These are phyloP conservation scores for Tipula vernalis DNA, from an alignment of 2,888 invertebrate species.

Conservation along the genomic window DNA sequence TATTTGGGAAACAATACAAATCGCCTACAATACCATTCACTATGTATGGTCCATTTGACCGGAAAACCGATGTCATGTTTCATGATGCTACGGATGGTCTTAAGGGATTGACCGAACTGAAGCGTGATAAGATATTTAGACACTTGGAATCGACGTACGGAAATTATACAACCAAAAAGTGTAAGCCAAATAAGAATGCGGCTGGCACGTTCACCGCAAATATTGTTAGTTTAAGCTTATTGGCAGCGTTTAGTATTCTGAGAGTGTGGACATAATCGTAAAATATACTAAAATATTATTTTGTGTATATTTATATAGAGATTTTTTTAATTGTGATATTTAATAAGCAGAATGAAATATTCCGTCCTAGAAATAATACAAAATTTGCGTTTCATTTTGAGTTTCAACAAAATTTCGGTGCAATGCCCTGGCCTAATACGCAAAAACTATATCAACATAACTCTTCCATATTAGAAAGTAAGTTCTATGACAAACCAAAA, in stretches of 20 bases:
- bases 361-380: background rate
- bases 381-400: background rate
- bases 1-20: conserved; percentile 51
- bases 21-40: conserved; percentile 49
- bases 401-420: background rate
- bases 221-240: background rate
- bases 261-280: background rate
- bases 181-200: background rate
- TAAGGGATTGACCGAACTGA: conserved; percentile 25
- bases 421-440: background rate
- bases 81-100: conserved; percentile 29
- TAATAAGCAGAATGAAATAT: background rate
- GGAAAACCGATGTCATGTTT: conserved; percentile 50
- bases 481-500: background rate
- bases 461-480: background rate
- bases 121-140: conserved; percentile 25
- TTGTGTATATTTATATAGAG: background rate
- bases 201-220: background rate
- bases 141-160: conserved; percentile 30
- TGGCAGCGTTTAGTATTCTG: background rate
- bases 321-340: background rate
- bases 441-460: background rate
- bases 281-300: background rate
- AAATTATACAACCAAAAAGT: conserved; percentile 24
- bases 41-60: conserved; percentile 56